Evolutionary conservation across 2,888 invertebrate species (phyloP).

Genomic region (Hirtodrosophila confusa): DNA sequence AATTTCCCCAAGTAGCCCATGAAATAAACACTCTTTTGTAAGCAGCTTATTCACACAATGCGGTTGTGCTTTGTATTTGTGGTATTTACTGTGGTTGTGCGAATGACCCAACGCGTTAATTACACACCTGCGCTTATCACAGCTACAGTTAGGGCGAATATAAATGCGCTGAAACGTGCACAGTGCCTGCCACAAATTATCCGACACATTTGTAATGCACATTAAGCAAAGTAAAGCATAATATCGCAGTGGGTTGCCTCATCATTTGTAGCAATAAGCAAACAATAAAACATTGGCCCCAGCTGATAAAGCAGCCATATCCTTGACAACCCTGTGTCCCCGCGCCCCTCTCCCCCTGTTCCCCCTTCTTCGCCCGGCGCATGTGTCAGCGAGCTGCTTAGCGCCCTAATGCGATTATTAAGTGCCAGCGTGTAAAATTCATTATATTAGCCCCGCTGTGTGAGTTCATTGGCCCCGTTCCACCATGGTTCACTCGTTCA

Average conservation of each 20-base stretch:
- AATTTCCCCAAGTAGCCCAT: no score
- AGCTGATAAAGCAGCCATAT: slow-evolving; percentile 55
- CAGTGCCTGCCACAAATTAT: slow-evolving; percentile 28
- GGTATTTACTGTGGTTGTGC: slow-evolving; percentile 18
- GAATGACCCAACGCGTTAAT: slow-evolving; percentile 45
- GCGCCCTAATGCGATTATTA: slow-evolving; percentile 78
- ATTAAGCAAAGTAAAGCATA: slow-evolving; percentile 10
- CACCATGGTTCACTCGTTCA: slow-evolving; percentile 52
- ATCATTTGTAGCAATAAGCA: slow-evolving; percentile 73
- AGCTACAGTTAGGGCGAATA: slow-evolving; percentile 5
- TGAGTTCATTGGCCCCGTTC: slow-evolving; percentile 56
- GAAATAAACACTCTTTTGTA: slow-evolving; percentile 1
- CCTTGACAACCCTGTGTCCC: neutral
- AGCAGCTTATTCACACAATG: slow-evolving; percentile 12
- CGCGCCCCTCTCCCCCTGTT: neutral
- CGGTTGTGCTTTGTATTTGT: neutral
- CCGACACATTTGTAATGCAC: slow-evolving; percentile 19
- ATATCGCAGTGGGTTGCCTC: slow-evolving; percentile 13
- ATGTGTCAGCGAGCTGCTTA: slow-evolving; percentile 74
- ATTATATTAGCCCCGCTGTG: slow-evolving; percentile 62
- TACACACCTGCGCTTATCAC: slow-evolving; percentile 55
- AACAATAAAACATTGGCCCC: slow-evolving; percentile 70
- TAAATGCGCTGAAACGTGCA: slow-evolving; percentile 4
- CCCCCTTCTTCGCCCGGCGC: neutral
- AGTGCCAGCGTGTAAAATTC: slow-evolving; percentile 76